A percentile compares a stretch with the other conserved stretches of the same genome.
phyloP scores from a whole-genome alignment of 2,113 vertebrate genomes.

The Nothocercus julius region DNA sequence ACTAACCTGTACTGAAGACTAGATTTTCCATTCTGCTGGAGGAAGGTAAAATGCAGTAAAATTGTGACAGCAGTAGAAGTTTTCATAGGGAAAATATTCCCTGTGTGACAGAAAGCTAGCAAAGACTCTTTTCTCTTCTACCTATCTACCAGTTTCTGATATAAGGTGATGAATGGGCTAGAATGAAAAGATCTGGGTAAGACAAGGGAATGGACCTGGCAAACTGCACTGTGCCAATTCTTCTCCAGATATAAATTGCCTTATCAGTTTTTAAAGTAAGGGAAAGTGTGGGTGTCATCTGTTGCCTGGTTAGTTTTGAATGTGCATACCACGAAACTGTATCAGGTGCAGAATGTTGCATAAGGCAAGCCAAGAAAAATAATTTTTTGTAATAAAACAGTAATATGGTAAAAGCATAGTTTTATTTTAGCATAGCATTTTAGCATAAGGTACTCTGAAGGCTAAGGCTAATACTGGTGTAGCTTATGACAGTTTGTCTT shows the following conservation, averaged over 20 bases:
- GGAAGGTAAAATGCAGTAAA: not conserved
- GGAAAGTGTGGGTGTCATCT: not conserved
- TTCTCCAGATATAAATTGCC: not conserved
- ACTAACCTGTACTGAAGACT: not conserved
- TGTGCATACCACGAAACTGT: not conserved
- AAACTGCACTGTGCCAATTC: not conserved
- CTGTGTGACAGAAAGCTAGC: not conserved
- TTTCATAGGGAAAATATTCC: not conserved
- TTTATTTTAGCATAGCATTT: not conserved
- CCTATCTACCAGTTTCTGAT: not conserved
- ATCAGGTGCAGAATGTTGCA: not conserved
- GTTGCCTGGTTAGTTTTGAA: not conserved
- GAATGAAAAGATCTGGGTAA: not conserved
- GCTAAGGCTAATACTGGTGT: not conserved
- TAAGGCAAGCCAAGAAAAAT: not conserved
- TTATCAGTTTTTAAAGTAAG: not conserved
- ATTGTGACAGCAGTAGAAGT: not conserved
- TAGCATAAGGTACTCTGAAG: not conserved
- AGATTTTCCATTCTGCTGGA: not conserved
- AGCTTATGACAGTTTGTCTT: not conserved
- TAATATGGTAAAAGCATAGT: not conserved
- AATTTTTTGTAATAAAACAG: not conserved
- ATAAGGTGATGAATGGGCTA: not conserved
- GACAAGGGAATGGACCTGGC: not conserved
- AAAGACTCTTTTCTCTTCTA: not conserved